These are phyloP conservation scores for Microplitis deprimator DNA, from an alignment of 2,888 invertebrate genomes.

Conservation along the genomic window DNA sequence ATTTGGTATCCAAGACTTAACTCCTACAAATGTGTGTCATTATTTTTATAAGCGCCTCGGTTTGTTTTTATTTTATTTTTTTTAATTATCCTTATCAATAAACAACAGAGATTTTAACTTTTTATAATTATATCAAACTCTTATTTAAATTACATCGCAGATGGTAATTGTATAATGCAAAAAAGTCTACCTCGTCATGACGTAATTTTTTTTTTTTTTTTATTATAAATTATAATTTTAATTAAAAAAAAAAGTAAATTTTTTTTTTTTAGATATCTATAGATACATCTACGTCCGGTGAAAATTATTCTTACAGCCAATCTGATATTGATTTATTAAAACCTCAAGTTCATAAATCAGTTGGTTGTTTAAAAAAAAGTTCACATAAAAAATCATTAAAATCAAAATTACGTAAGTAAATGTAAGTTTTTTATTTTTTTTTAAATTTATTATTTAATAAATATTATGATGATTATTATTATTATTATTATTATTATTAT, in stretches of 20 bases:
- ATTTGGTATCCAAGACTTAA: not conserved
- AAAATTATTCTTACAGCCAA: conserved; percentile 47
- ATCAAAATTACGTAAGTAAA: conserved; percentile 66
- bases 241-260: not conserved
- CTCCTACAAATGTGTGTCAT: not conserved
- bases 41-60: not conserved
- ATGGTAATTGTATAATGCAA: conserved; percentile 60
- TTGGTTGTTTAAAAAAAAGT: not conserved
- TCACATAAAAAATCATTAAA: conserved; percentile 18
- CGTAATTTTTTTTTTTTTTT: conserved; percentile 51
- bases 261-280: conserved; percentile 49
- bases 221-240: too few species aligned
- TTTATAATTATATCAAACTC: not conserved
- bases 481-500: not conserved
- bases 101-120: not conserved
- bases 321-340: conserved; percentile 58
- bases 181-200: conserved; percentile 56
- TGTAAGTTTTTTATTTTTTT: conserved; percentile 57
- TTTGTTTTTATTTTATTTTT: not conserved
- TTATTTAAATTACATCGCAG: not conserved
- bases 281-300: conserved; percentile 49
- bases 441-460: not conserved
- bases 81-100: too few species aligned
- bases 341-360: conserved; percentile 43
- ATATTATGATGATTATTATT: conserved; percentile 2